These are phyloP conservation scores for Palloptera scutellata DNA, from an alignment of 2,888 invertebrate genomes.

Conservation along the genomic window DNA sequence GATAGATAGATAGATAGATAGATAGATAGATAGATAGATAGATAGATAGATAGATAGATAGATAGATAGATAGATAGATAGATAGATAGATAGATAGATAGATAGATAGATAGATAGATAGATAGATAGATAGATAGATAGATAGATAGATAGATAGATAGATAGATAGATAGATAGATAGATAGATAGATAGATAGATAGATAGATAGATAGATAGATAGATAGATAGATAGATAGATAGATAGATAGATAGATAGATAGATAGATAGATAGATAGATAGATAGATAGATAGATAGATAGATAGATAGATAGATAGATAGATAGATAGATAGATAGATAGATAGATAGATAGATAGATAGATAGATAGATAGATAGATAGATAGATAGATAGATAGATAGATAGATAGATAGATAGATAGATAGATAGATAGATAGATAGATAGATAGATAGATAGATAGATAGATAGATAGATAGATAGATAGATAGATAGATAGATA, in stretches of 20 bases:
- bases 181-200: neutral
- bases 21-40: neutral
- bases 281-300: slow-evolving; percentile 1
- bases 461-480: slow-evolving; percentile 1
- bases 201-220: neutral
- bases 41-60: neutral
- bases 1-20: neutral
- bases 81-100: neutral
- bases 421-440: slow-evolving; percentile 1
- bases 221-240: no score
- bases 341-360: slow-evolving; percentile 1
- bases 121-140: neutral
- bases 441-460: slow-evolving; percentile 1
- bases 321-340: slow-evolving; percentile 1
- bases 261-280: slow-evolving; percentile 1
- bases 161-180: neutral
- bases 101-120: neutral
- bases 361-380: slow-evolving; percentile 1
- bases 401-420: slow-evolving; percentile 1
- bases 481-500: slow-evolving; percentile 1
- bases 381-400: slow-evolving; percentile 1
- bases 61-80: neutral
- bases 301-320: slow-evolving; percentile 1
- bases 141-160: neutral
- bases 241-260: neutral